Evolutionary conservation across 2,888 invertebrate species (phyloP), one percentile per base, ranked within the genome.

Genomic region (Sesia apiformis): DNA sequence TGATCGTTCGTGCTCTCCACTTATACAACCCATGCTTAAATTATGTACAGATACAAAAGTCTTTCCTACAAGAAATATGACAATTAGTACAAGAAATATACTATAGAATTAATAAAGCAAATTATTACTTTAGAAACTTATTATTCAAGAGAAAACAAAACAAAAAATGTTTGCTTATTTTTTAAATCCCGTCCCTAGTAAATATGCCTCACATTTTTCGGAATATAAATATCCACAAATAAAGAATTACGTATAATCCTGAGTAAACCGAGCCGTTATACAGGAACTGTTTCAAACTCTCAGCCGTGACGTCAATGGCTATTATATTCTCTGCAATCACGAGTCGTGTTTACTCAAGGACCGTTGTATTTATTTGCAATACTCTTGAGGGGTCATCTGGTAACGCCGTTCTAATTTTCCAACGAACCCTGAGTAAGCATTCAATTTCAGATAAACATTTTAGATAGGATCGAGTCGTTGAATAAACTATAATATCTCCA

Each of bases 291-390:
- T 46, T 46, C 8, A 46, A 46, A 46, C 46, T 46, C 46, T 8
- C 23, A 46, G 46, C 46, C 8, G 23, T 23, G 46, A 46, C 46
- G 46, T 46, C 46, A 46, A 46, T 23, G 46, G 46, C 46, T 46
- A 50, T 63, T 63, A 63, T 62, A 65, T 63, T 66, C 61, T 6
- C 59, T 69, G 75, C 76, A 82, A 83, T 83, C 80, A 77, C 68
- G 67, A 67, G 57, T 61, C 62, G 66, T 81, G 76, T 84, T 81
- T 79, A 71, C 76, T 64, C 66, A 76, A 76, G 73, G 69, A 70
- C 74, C 74, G 76, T 69, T 63, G 74, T 78, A 80, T 84, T 84
- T 84, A 84, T 84, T 84, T 84, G 76, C 78, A 66, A 74, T 80
- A 72, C 81, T 78, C 81, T 81, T 78, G 66, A 73, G 74, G 71